These are phyloP conservation scores for Branchipolynoe longqiensis DNA, from an alignment of 2,888 invertebrate species.

Conservation along the genomic window DNA sequence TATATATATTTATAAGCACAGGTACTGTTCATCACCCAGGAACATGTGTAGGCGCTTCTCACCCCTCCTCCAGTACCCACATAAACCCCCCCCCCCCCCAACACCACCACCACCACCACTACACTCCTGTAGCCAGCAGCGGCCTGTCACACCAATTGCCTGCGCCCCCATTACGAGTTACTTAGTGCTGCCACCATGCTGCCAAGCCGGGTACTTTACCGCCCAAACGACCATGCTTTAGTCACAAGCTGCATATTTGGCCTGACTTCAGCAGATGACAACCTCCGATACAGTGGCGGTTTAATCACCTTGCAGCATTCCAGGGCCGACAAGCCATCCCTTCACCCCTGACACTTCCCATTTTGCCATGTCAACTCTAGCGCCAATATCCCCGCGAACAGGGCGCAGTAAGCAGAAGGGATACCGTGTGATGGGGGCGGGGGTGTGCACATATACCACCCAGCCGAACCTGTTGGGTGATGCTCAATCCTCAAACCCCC, in stretches of 20 bases:
- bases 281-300: neutral
- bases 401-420: neutral
- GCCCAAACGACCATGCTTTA: neutral
- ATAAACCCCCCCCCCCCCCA: no score
- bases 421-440: neutral
- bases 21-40: no score
- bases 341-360: constrained; percentile 10
- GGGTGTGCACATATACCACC: neutral
- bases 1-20: no score
- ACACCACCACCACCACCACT: no score
- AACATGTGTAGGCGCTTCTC: no score
- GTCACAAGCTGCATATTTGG: neutral
- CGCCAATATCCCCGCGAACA: constrained; percentile 13
- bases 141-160: constrained; percentile 9
- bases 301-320: constrained; percentile 27
- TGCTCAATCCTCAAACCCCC: no score
- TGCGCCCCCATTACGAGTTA: constrained; percentile 17
- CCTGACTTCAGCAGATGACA: constrained; percentile 5
- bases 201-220: neutral
- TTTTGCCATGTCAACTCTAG: neutral
- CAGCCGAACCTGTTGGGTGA: no score
- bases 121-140: constrained; percentile 18
- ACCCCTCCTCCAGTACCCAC: no score
- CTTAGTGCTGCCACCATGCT: neutral
- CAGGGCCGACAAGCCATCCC: neutral